These are phyloP conservation scores for Tragelaphus imberbis DNA, from an alignment of 2,113 vertebrate species.

Conservation along the genomic window DNA sequence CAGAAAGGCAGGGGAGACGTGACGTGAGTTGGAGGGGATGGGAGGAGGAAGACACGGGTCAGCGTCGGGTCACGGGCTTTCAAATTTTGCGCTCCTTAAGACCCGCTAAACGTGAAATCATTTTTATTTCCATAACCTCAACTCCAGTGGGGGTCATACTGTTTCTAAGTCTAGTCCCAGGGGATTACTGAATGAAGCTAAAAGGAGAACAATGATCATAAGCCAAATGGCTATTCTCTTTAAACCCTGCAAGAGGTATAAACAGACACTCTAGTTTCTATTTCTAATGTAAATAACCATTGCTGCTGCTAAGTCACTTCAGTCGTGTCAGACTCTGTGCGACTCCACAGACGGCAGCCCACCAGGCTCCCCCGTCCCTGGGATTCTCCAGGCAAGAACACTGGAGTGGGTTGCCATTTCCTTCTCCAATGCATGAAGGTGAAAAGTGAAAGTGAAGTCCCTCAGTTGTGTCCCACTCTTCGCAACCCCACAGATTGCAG, in stretches of 20 bases:
- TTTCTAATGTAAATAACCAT: not conserved
- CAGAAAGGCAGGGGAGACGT: not conserved
- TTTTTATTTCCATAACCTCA: conserved; percentile 24
- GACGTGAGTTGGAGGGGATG: not conserved
- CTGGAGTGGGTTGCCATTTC: no score
- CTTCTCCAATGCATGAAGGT: no score
- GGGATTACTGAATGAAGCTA: conserved; percentile 28
- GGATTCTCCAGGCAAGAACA: no score
- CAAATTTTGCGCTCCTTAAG: conserved; percentile 17
- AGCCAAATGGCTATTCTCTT: conserved; percentile 49
- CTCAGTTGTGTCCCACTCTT: no score
- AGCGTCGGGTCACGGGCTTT: not conserved
- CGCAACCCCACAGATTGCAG: no score
- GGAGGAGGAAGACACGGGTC: not conserved
- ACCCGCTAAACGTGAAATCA: not conserved
- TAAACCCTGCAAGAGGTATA: not conserved
- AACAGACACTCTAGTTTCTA: conserved; percentile 26
- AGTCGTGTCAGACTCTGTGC: no score
- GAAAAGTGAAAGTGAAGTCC: no score
- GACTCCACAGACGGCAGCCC: no score
- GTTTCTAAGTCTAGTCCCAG: not conserved
- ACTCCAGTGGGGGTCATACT: not conserved
- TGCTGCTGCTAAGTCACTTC: no score
- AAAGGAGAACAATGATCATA: conserved; percentile 15
- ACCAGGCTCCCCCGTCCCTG: no score